Evolutionary conservation across 2,113 vertebrate species (phyloP), one percentile per base, ranked within the genome.

Genomic region (Amazona guildingii): DNA sequence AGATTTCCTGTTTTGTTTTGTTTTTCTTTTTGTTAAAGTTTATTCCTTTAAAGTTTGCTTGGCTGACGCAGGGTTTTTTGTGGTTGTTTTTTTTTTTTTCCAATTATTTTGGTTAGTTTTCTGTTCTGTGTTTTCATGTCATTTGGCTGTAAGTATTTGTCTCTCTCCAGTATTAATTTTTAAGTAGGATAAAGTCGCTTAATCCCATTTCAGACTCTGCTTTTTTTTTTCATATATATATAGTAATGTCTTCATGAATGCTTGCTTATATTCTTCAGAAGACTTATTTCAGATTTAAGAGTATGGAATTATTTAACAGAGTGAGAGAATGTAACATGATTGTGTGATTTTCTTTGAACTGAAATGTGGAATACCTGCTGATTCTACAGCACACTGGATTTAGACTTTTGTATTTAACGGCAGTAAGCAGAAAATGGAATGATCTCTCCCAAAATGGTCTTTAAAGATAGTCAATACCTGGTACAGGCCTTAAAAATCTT

Each of bases 21-120:
- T 23, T 21, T 23, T 48, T 48, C 21, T 23, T 48, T 23, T 87
- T 90, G 90, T 37, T 54, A 8, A 73, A 88, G 10, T 37, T 81
- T 59, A 12, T 74, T 62, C 17, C 37, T 81, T 73, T 72, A 13
- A 70, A 77, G 2, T 62, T 93, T 74, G 17, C 62, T 44, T 75
- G 28, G 7, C 23, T 67, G 16, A n/a, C 10, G 31, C 2, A 8
- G 3, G 13, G 16, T 25, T 41, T 35, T 27, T 39, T 20, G 18
- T 9, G 8, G 0, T 4, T 3, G 5, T 13, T 24, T 1, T 9
- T 3, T 7, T 13, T 21, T 67, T 43, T 11, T 27, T 20, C 16
- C 6, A 49, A 1, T 68, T 8, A 29, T 79, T 83, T 85, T 73
- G 4, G 8, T 48, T 69, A 11, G 10, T 46, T 78, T 91, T 94